Conservation (phyloP, 2,113 vertebrate species). For the Lamprotornis superbus region DNA sequence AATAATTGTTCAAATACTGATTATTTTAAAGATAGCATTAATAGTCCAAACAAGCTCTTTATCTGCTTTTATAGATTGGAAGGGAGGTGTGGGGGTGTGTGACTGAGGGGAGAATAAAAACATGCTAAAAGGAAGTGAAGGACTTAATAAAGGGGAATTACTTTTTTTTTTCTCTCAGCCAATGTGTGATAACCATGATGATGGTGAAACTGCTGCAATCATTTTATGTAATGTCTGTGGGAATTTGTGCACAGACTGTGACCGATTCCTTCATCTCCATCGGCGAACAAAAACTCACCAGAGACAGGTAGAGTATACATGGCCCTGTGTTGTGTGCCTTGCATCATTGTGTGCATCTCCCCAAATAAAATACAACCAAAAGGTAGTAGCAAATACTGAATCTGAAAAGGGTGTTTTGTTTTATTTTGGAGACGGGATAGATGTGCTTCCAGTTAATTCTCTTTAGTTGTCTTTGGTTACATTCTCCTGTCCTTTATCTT, state of each 20-base stretch:
- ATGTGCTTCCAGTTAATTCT: neutral
- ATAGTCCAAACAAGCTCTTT: neutral
- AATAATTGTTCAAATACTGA: neutral
- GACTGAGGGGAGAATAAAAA: neutral
- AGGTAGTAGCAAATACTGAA: neutral
- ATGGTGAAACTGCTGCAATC: conserved; percentile 96
- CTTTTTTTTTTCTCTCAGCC: conserved; percentile 73
- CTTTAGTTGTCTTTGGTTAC: neutral
- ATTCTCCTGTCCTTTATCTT: neutral
- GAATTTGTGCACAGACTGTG: conserved; percentile 97
- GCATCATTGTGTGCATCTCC: neutral
- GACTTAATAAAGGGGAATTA: neutral
- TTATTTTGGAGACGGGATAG: neutral
- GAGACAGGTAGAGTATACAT: conserved; percentile 82
- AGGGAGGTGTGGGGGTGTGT: neutral
- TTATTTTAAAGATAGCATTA: neutral
- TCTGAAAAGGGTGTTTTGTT: neutral
- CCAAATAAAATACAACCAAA: neutral
- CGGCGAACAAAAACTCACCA: conserved; percentile 97
- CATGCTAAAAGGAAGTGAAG: neutral
- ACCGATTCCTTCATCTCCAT: conserved; percentile 97
- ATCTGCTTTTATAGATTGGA: neutral
- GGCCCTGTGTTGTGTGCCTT: neutral
- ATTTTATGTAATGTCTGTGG: conserved; percentile 96
- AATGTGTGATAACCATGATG: conserved; percentile 99